phyloP scores from a whole-genome alignment of 2,888 invertebrate genomes.

The Graphium colonna region DNA sequence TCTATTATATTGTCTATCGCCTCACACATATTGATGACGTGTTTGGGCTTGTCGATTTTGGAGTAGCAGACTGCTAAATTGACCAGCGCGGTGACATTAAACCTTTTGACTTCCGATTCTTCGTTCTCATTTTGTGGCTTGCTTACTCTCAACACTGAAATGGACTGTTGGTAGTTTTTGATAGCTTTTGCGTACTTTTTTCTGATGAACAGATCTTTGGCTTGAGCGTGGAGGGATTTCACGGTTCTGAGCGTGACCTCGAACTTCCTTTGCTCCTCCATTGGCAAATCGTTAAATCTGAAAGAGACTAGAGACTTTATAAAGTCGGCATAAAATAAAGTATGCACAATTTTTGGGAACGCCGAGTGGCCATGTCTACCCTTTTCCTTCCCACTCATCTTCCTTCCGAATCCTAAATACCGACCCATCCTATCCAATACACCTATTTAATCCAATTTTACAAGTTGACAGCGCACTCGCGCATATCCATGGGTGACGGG shows the following conservation, averaged over 20 bases:
- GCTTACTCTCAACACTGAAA: constrained; percentile 48
- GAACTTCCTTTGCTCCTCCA: constrained; percentile 56
- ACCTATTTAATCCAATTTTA: too few relatives aligned
- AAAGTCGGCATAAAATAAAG: too few relatives aligned
- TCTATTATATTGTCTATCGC: constrained; percentile 51
- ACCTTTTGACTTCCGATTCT: constrained; percentile 42
- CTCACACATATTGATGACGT: constrained; percentile 57
- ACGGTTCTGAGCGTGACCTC: constrained; percentile 53
- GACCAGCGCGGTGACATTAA: constrained; percentile 50
- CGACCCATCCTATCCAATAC: too few relatives aligned
- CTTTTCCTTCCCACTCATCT: too few relatives aligned
- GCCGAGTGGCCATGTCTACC: too few relatives aligned
- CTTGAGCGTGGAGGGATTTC: constrained; percentile 48
- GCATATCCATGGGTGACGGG: too few relatives aligned
- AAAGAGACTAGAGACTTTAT: too few relatives aligned
- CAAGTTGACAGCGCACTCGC: too few relatives aligned
- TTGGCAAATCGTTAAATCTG: constrained; percentile 64
- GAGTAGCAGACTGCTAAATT: constrained; percentile 65
- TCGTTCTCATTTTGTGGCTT: constrained; percentile 43
- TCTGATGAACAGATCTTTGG: constrained; percentile 48
- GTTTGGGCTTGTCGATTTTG: constrained; percentile 57
- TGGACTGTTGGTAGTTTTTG: constrained; percentile 55
- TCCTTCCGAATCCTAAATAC: too few relatives aligned
- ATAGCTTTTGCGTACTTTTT: constrained; percentile 49
- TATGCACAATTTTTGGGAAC: too few relatives aligned